phyloP scores from a whole-genome alignment of 2,888 invertebrate species.

The Alentia gelatinosa region DNA sequence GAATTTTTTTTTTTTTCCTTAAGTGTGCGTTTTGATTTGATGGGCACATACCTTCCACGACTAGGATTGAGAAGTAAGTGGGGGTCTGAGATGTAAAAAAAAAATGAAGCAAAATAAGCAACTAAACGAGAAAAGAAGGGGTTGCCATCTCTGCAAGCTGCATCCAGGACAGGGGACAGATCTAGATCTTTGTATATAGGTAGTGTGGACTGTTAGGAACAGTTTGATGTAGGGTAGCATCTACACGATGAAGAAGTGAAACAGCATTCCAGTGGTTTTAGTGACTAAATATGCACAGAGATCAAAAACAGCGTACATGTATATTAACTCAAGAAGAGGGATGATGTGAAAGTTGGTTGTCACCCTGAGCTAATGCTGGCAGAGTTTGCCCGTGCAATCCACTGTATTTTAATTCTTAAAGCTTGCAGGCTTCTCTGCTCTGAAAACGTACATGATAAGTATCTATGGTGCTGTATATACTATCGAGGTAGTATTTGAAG shows the following conservation, averaged over 20 bases:
- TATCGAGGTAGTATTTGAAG: constrained; percentile 10
- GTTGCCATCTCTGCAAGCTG: too few relatives aligned
- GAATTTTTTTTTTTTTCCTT: too few relatives aligned
- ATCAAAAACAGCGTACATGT: not conserved
- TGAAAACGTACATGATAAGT: not conserved
- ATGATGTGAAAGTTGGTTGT: too few relatives aligned
- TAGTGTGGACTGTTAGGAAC: not conserved
- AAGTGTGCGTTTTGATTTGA: too few relatives aligned
- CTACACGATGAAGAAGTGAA: not conserved
- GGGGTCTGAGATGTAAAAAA: too few relatives aligned
- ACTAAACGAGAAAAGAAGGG: too few relatives aligned
- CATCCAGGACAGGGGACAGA: too few relatives aligned
- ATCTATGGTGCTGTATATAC: constrained; percentile 36
- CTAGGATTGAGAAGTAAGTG: too few relatives aligned
- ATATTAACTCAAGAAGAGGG: not conserved
- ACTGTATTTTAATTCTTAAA: not conserved
- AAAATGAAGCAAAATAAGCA: too few relatives aligned
- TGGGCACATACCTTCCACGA: too few relatives aligned
- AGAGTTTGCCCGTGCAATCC: not conserved
- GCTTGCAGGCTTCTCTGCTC: not conserved
- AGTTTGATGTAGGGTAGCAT: not conserved
- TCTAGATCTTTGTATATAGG: not conserved
- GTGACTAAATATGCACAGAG: not conserved
- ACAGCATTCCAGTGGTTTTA: not conserved
- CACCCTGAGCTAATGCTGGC: too few relatives aligned